Base-by-base conservation (phyloP, 1,140 invertebrate genomes). In the Trachymyrmex septentrionalis region DNA sequence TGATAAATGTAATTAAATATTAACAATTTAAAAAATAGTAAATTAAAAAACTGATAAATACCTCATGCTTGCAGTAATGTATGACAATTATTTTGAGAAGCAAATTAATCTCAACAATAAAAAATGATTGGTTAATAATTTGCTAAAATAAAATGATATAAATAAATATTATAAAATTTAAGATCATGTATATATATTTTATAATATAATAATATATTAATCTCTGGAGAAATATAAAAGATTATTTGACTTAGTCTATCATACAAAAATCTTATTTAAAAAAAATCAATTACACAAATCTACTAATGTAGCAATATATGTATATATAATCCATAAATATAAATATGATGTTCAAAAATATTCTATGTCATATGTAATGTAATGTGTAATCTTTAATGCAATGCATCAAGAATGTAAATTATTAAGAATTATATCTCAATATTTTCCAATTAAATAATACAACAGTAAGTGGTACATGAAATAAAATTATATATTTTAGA, bases 31-130 rank as follows among this genome's bases (percentile, higher is more conserved):
- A 76, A 24, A 21, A 53, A 44, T 38, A 48, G 2, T 59, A 48
- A 48, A 16, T 14, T 71, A 27, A 0, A 34, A 61, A 34, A 34
- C 14, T 48, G n/a, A 76, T 27, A 38, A 50, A n/a, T 21, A n/a
- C 24, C 73, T 30, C 24, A 2, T 2, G 12, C 27, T 53, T 71
- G 6, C 14, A 71, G 38, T 86, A 85, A 89, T 69, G 66, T 81
- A 86, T 21, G 21, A 24, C 6, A 71, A 30, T 64, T 27, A 61
- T 27, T 63, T 63, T 30, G 16, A n/a, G 24, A 21, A 53, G 34
- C 14, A 19, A 77, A 9, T 80, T 3, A 71, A 71, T 72, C 48
- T 53, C 10, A 19, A 71, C 2, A 73, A 73, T 53, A 38, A 34
- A 44, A 69, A 44, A 2, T 69, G 21, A 55, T 73, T 19, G 34